Evolutionary conservation across 2,888 invertebrate genomes (phyloP), one percentile per base, ranked within the genome.

Genomic region (Eilema depressum): DNA sequence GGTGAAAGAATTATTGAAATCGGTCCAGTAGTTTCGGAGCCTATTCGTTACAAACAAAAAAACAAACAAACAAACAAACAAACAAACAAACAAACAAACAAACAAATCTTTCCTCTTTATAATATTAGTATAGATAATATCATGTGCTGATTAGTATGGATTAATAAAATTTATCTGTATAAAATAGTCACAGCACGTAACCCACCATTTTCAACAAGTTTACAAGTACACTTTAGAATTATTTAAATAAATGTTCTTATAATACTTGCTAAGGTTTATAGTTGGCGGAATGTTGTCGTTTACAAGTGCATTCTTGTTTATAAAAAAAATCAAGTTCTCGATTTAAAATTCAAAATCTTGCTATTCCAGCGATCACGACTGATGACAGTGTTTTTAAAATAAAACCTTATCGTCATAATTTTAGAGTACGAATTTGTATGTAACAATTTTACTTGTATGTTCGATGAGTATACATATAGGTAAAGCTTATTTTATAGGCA

Each of bases 311-410:
- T 80, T 71, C 73, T 65, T 68, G 72, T 75, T 73, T 68, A 72
- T 37, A 75, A 73, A 75, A 82, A 73, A 66, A 80, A 75, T 63
- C 71, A 76, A 77, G 77, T 80, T 82, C 82, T 79, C 71, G 74
- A 85, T 85, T 86, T 86, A 80, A 88, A 86, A 83, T 87, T 87
- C 82, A 83, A 86, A 88, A 85, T 84, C 74, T 81, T 78, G 79
- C 81, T 78, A 79, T 83, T 82, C 79, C 83, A 85, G 75, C 75
- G 85, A 83, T 85, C 85, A 83, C 79, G 72, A 80, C 71, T 63
- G 66, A 66, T 72, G 70, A 70, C 68, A 66, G 62, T 47, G 47
- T 60, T 63, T 75, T 76, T 70, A 25, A 73, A 75, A 75, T 66
- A 25, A 73, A 72, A 69, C 71, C 70, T 79, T 77, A 57, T 66